Conservation (phyloP, 2,888 invertebrate genomes). For the Noctua janthe region DNA sequence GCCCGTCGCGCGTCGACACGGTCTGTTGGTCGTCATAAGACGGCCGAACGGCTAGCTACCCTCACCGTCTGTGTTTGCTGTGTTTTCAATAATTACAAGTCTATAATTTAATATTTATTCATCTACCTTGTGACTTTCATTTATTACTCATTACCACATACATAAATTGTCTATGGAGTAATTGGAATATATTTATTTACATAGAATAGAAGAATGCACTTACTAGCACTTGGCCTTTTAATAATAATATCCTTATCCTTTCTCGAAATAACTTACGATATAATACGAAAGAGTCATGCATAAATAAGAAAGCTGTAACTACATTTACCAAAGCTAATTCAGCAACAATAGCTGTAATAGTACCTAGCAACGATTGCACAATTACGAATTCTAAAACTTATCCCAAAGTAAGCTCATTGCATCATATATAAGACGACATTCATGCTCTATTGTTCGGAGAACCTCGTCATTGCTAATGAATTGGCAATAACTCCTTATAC, state of each 20-base stretch:
- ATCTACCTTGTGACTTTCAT: background rate
- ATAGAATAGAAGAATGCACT: background rate
- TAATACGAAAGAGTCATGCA: background rate
- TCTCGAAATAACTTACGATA: background rate
- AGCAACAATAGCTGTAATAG: slow-evolving; percentile 8
- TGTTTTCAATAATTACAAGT: background rate
- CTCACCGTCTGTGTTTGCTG: no score
- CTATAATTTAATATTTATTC: background rate
- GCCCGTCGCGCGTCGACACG: no score
- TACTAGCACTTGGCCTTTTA: background rate
- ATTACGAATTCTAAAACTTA: slow-evolving; percentile 13
- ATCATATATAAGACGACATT: slow-evolving; percentile 36
- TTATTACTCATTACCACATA: background rate
- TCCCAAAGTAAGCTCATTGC: slow-evolving; percentile 36
- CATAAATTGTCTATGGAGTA: background rate
- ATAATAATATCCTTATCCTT: background rate
- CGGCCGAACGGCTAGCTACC: no score
- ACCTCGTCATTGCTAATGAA: slow-evolving; percentile 54
- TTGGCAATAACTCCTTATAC: slow-evolving; percentile 51
- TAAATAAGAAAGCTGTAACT: background rate
- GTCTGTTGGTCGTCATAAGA: no score
- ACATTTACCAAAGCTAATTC: background rate
- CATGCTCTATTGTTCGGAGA: slow-evolving; percentile 51
- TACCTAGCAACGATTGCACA: slow-evolving; percentile 25
- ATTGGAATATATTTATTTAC: background rate